Base-by-base conservation (phyloP, 2,888 invertebrate species). In the Lumbricus terrestris region DNA sequence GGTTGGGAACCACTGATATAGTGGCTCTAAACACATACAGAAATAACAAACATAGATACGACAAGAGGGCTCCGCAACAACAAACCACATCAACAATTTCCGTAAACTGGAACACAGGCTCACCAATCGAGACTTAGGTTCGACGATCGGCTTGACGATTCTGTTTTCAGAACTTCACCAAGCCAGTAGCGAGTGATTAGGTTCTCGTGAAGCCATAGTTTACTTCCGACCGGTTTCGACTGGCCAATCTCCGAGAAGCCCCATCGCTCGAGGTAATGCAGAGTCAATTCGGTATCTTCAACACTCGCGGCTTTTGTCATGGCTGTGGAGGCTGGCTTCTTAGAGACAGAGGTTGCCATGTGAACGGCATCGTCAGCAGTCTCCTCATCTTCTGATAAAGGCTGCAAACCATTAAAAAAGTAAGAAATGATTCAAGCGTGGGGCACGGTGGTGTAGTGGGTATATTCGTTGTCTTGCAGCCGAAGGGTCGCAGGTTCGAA, bases 171-270 rank as follows among this genome's bases (percentile, higher is more conserved):
- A 83, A 34, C 33, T 2, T 35, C 85, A 20, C 85, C 85, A 16
- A 33, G 38, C 94, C 94, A 94, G 92, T 94, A 94, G 91, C 94
- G 93, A 23, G 93, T 92, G 11, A 94, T 93, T 35, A 94, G 90
- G 88, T 93, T 93, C 83, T 92, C 92, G 34, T 90, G 91, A 91
- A 94, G 91, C 93, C 94, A 93, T 23, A 54, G 35, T 37, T 34
- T 37, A 37, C 34, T 85, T 34, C 85, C 85, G 18, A 35, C 11
- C n/a, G 85, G 85, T 37, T 85, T 85, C 23, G 85, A 35, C 35
- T 85, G 35, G 23, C 37, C 85, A 23, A 35, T 37, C 35, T 85
- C 37, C 6, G 35, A 69, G n/a, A n/a, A 69, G 4, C 69, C 69
- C 69, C 69, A 69, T n/a, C 69, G 69, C 69, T 69, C 69, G 8